Conservation (phyloP, 1,140 invertebrate species). For the Hetaerina americana region DNA sequence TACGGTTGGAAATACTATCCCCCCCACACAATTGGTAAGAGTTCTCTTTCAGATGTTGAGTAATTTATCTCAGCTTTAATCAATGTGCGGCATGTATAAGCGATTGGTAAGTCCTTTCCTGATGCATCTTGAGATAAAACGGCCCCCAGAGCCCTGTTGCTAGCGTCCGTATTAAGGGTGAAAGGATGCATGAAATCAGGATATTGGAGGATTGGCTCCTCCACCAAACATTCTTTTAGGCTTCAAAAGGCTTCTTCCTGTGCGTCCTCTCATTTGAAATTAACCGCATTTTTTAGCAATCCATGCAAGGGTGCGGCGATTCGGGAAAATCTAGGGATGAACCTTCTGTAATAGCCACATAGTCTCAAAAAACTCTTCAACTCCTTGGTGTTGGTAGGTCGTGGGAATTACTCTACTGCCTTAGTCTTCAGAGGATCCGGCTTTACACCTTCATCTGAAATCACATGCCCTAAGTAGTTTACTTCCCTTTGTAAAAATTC, state of each 20-base stretch:
- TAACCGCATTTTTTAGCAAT: constrained; percentile 19
- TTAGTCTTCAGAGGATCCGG: constrained; percentile 20
- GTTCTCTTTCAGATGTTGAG: constrained; percentile 27
- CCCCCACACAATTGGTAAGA: constrained; percentile 28
- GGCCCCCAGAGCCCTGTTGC: constrained; percentile 14
- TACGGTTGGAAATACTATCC: constrained; percentile 33
- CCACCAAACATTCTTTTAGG: constrained; percentile 15
- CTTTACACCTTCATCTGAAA: constrained; percentile 16
- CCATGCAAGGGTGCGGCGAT: constrained; percentile 21
- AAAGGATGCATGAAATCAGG: constrained; percentile 17
- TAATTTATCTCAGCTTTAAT: constrained; percentile 30
- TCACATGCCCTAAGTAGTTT: constrained; percentile 20
- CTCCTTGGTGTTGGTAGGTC: constrained; percentile 21
- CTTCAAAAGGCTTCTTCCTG: constrained; percentile 10
- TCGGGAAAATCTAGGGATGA: constrained; percentile 20
- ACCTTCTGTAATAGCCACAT: constrained; percentile 18
- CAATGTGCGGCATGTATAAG: constrained; percentile 27
- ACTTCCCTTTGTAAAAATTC: constrained; percentile 20
- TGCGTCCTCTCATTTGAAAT: constrained; percentile 12
- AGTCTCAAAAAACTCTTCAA: constrained; percentile 24
- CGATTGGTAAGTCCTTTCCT: constrained; percentile 21
- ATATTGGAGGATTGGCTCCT: constrained; percentile 12
- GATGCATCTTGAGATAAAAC: constrained; percentile 19
- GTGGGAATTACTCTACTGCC: constrained; percentile 20
- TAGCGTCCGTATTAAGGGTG: constrained; percentile 19